These are phyloP conservation scores for Lasioglossum calceatum DNA, from an alignment of 2,888 invertebrate genomes.

Conservation along the genomic window DNA sequence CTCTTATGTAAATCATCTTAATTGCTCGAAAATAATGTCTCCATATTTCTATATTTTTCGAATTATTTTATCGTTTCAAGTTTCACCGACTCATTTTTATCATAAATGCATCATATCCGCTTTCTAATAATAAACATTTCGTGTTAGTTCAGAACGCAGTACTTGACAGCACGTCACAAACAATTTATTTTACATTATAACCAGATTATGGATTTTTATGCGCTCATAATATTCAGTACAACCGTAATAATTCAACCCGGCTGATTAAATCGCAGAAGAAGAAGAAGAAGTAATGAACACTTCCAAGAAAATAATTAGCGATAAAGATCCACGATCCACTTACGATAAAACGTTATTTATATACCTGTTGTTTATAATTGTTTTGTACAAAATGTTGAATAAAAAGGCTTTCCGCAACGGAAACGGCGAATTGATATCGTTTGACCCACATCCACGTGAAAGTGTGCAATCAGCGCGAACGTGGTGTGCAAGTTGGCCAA, in stretches of 20 bases:
- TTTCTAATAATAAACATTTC: background rate
- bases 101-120: too few species aligned
- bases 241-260: background rate
- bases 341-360: conserved; percentile 41
- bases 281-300: background rate
- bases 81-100: too few species aligned
- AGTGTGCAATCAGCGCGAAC: conserved; percentile 31
- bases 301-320: background rate
- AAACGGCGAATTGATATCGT: conserved; percentile 23
- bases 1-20: too few species aligned
- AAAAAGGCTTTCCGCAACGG: conserved; percentile 34
- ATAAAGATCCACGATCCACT: background rate
- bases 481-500: background rate
- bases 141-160: too few species aligned
- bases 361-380: conserved; percentile 52
- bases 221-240: background rate
- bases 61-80: too few species aligned
- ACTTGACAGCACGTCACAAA: background rate
- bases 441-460: conserved; percentile 44
- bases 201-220: background rate
- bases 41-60: too few species aligned
- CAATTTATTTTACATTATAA: background rate
- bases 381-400: conserved; percentile 40
- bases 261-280: background rate
- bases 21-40: too few species aligned